Evolutionary conservation across 30 jellyfish, hydroid and myxozoan species (phyloP), one percentile per base, ranked within the genome.

Genomic region (Nemopilema nomurai): DNA sequence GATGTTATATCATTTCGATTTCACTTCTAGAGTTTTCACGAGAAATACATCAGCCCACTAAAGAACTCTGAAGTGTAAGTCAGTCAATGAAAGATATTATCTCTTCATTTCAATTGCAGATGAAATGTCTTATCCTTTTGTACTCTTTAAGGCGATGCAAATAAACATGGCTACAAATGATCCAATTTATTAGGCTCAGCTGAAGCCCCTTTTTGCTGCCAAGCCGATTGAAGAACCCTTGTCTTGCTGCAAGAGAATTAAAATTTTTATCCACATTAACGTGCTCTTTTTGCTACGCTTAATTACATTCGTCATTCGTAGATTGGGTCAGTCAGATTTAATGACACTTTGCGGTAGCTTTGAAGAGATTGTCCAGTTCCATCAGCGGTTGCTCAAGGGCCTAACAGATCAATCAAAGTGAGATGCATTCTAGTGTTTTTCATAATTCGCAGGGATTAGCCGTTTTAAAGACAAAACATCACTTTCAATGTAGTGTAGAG

Each of bases 51-150:
- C 29, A 51, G 33, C 0, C 87, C 96, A 16, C 86, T 93, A 50
- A 81, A 88, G 82, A 83, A 50, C 67, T 88, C 97, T 13, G 90
- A 88, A 16, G 69, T 83, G 98, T 93, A 62, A 93, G 98, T 64
- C 49, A 50, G 65, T 1, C 57, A 41, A 3, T 41, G 57, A 41
- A 41, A 41, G 57, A 41, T n/a, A 41, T 41, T 41, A 13, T 3
- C 57, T 41, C 13, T 41, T 41, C 57, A 6, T 41, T 41, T 13
- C 13, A 3, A 3, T 41, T 41, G 57, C 6, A 41, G 13, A 13
- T 6, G 13, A 41, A 3, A 3, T 41, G 13, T 6, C 9, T 41
- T 41, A 3, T 41, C 13, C 13, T 41, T 13, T 3, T 41, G 13
- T 41, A 13, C 6, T n/a, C n/a, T n/a, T n/a, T n/a, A n/a, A n/a